These are phyloP conservation scores for Pemphigus obesinymphae DNA, from an alignment of 1,140 invertebrate genomes.

Conservation along the genomic window DNA sequence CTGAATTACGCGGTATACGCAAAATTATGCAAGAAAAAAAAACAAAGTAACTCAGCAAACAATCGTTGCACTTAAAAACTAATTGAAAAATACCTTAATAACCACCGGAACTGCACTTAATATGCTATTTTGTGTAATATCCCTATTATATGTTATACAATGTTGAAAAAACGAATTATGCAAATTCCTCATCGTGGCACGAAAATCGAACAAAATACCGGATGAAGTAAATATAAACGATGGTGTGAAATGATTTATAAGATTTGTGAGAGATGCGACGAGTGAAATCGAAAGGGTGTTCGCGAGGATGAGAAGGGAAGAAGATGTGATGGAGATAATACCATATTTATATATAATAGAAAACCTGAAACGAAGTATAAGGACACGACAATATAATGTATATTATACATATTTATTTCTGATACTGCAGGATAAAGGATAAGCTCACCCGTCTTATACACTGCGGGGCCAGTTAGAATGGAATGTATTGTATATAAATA, in stretches of 20 bases:
- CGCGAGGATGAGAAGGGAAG: background rate
- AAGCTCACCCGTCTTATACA: background rate
- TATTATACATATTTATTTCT: no score
- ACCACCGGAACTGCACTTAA: background rate
- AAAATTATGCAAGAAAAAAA: background rate
- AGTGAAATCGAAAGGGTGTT: background rate
- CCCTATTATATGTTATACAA: no score
- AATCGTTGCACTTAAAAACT: background rate
- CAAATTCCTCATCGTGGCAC: background rate
- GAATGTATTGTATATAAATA: background rate
- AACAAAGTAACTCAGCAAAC: background rate
- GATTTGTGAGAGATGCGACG: no score
- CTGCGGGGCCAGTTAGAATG: background rate
- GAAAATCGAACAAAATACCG: constrained; percentile 20
- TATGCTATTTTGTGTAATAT: background rate
- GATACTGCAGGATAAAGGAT: background rate
- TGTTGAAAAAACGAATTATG: background rate
- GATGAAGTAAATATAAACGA: background rate
- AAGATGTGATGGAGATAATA: background rate
- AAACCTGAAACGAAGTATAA: background rate
- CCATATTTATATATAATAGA: background rate
- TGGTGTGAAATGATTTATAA: background rate
- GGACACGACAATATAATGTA: background rate
- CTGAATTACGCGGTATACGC: background rate
- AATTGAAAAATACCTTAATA: background rate